These are phyloP conservation scores for Rhagoletis zephyria DNA, from an alignment of 1,140 invertebrate genomes.

Conservation along the genomic window DNA sequence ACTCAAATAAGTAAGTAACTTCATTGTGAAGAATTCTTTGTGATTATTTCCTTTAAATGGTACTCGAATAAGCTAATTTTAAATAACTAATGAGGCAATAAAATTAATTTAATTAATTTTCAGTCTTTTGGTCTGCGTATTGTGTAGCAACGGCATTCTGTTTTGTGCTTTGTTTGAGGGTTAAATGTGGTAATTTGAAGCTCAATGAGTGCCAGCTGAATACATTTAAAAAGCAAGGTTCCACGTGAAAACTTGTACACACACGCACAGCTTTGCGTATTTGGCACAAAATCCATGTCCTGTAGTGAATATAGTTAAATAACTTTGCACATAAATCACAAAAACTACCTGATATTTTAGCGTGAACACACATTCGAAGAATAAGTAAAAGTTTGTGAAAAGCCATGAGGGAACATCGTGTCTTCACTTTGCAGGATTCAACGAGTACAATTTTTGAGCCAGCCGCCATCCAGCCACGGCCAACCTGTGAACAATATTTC, in stretches of 20 bases:
- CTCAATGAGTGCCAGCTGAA: neutral
- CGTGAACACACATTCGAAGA: neutral
- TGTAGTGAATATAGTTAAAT: neutral
- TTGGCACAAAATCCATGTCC: no score
- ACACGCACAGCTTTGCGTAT: no score
- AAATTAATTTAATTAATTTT: conserved; percentile 28
- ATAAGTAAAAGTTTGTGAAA: neutral
- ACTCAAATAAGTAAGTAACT: no score
- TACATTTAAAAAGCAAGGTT: neutral
- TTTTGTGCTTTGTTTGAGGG: neutral
- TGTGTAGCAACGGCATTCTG: neutral
- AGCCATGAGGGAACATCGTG: neutral
- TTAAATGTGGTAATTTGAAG: neutral
- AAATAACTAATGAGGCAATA: neutral
- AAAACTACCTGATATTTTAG: conserved; percentile 8
- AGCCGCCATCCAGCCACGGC: neutral
- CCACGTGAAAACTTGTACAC: neutral
- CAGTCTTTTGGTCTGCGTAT: neutral
- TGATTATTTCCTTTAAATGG: no score
- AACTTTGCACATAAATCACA: conserved; percentile 10
- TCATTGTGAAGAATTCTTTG: no score
- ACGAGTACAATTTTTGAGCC: no score
- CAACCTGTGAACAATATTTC: neutral
- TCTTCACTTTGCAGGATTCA: neutral
- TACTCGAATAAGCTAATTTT: neutral